Evolutionary conservation across 2,888 invertebrate species (phyloP).

Genomic region (Pterostichus madidus): DNA sequence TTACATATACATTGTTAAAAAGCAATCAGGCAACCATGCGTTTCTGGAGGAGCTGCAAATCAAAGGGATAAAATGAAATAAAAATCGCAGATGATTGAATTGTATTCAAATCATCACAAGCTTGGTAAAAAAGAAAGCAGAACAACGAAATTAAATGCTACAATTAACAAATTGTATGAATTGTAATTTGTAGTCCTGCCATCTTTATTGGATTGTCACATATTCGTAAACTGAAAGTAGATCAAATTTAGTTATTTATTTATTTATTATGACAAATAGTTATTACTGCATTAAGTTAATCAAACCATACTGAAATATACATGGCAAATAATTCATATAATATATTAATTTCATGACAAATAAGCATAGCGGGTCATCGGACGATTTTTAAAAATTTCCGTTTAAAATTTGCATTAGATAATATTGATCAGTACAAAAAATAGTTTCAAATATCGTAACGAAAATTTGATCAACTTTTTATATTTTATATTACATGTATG

Average conservation of each 20-base stretch:
- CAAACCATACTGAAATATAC: too few relatives aligned
- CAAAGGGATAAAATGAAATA: constrained; percentile 72
- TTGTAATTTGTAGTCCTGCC: constrained; percentile 40
- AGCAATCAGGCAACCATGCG: constrained; percentile 75
- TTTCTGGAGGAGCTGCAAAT: constrained; percentile 76
- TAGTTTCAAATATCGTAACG: background rate
- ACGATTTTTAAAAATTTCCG: too few relatives aligned
- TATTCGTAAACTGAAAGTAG: constrained; percentile 4
- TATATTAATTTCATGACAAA: too few relatives aligned
- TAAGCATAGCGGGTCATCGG: too few relatives aligned
- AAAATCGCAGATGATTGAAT: constrained; percentile 62
- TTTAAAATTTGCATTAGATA: too few relatives aligned
- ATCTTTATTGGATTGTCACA: constrained; percentile 23
- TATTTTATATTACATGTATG: background rate
- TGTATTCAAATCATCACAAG: constrained; percentile 58
- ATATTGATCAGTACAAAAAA: too few relatives aligned
- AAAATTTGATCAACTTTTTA: constrained; percentile 9
- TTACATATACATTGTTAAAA: constrained; percentile 75
- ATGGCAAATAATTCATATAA: too few relatives aligned
- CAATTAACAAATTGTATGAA: constrained; percentile 15
- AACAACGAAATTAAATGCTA: constrained; percentile 53
- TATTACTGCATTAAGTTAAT: too few relatives aligned
- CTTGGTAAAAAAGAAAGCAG: constrained; percentile 66
- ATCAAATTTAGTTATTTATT: constrained; percentile 22
- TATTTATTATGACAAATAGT: background rate